phyloP scores from a whole-genome alignment of 2,113 vertebrate species.

The Rhipidura dahli region DNA sequence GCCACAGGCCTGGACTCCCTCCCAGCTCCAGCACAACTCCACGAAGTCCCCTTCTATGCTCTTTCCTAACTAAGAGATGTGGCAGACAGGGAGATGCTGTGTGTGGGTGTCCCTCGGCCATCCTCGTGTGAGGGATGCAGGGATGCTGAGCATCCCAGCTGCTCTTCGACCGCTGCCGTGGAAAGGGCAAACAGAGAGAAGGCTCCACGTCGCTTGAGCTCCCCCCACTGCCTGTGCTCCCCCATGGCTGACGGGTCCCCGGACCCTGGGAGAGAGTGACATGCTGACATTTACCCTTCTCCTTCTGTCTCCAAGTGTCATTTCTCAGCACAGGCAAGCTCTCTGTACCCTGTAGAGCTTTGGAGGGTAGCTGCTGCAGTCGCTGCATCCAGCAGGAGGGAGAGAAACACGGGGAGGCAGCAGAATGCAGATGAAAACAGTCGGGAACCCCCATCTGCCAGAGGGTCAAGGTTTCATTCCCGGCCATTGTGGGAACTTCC shows the following conservation, averaged over 20 bases:
- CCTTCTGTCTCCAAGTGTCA: background rate
- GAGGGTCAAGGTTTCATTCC: background rate
- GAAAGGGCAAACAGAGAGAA: background rate
- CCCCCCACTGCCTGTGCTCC: background rate
- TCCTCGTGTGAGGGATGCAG: background rate
- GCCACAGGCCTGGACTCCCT: background rate
- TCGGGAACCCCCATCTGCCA: background rate
- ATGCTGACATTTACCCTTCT: conserved; percentile 9
- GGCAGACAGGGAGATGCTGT: background rate
- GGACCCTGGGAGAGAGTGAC: background rate
- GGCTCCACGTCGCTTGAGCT: background rate
- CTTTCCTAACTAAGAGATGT: background rate
- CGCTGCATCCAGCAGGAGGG: fast-evolving
- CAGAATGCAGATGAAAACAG: background rate
- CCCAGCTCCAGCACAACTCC: background rate
- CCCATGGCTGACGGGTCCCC: background rate
- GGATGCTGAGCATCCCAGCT: background rate
- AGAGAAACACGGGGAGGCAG: background rate
- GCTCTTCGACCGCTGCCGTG: fast-evolving
- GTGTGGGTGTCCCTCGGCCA: fast-evolving
- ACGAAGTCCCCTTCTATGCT: background rate
- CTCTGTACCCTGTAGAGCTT: background rate
- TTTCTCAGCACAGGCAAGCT: background rate
- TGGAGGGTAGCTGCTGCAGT: background rate
- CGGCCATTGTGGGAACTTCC: background rate